These are phyloP conservation scores for Psilanteris sp. DNA, from an alignment of 1,140 invertebrate genomes.

Conservation along the genomic window DNA sequence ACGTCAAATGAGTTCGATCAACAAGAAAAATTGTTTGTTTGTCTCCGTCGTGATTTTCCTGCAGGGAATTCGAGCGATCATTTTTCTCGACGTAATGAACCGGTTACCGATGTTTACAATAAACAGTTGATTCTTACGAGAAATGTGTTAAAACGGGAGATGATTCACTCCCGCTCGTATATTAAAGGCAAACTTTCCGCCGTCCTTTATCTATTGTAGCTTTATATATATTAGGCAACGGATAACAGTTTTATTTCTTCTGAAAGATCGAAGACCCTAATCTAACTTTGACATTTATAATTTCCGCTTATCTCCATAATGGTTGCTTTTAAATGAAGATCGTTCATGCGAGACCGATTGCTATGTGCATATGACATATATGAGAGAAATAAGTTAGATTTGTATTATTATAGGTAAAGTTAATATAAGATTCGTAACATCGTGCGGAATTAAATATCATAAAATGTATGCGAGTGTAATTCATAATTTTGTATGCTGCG, in stretches of 20 bases:
- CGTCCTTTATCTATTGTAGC: conserved; percentile 5
- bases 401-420: too few relatives aligned
- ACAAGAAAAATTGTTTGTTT: conserved; percentile 41
- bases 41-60: background rate
- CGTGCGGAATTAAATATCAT: too few relatives aligned
- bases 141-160: conserved; percentile 24
- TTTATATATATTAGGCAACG: conserved; percentile 8
- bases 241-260: conserved; percentile 11
- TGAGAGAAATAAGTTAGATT: too few relatives aligned
- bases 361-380: background rate
- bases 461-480: too few relatives aligned
- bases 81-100: conserved; percentile 35
- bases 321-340: background rate
- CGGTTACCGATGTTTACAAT: conserved; percentile 46
- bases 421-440: too few relatives aligned
- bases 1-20: conserved; percentile 20
- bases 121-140: conserved; percentile 19
- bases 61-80: conserved; percentile 27
- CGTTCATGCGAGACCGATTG: conserved; percentile 6
- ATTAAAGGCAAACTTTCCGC: conserved; percentile 11
- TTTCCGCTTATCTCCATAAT: conserved; percentile 12
- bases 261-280: background rate
- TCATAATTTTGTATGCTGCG: too few relatives aligned
- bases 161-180: conserved; percentile 14
- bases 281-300: conserved; percentile 21